Percentiles rank a stretch among this genome's conserved stretches.
These are phyloP conservation scores for Ceyx cyanopectus DNA, from an alignment of 2,113 vertebrate species.

Conservation along the genomic window DNA sequence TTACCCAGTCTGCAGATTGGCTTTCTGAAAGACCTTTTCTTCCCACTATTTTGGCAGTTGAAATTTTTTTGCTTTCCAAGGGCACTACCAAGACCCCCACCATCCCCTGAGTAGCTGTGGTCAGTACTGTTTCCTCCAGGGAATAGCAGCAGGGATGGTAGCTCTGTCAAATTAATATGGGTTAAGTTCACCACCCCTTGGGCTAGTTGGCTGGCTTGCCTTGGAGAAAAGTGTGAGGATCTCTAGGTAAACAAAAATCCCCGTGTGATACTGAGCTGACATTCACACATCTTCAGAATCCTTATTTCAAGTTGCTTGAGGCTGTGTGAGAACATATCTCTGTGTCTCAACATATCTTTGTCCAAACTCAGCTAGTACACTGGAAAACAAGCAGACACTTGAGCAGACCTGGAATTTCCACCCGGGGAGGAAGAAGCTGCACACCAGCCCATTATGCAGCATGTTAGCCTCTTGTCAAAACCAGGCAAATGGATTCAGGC, in stretches of 20 bases:
- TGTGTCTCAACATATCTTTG: fast-evolving
- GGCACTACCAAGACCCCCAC: neutral
- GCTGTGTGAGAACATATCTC: neutral
- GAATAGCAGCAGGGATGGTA: neutral
- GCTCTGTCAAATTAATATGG: neutral
- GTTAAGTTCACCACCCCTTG: neutral
- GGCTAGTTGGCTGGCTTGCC: neutral
- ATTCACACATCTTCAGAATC: neutral
- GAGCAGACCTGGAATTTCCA: neutral
- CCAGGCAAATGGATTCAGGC: neutral
- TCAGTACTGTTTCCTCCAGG: neutral
- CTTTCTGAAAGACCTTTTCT: neutral
- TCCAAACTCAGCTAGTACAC: neutral
- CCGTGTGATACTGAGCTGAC: neutral
- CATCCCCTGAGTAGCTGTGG: neutral
- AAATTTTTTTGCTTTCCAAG: neutral
- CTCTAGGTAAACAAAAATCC: neutral
- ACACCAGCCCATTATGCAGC: neutral
- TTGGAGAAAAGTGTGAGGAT: neutral
- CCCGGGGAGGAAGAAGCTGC: fast-evolving
- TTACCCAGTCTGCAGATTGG: neutral
- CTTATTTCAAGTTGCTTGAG: neutral
- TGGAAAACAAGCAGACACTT: neutral
- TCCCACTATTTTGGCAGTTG: neutral
- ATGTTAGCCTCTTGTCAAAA: neutral